Conservation (phyloP, 2,113 vertebrate species). For the Oreochromis spilurus region DNA sequence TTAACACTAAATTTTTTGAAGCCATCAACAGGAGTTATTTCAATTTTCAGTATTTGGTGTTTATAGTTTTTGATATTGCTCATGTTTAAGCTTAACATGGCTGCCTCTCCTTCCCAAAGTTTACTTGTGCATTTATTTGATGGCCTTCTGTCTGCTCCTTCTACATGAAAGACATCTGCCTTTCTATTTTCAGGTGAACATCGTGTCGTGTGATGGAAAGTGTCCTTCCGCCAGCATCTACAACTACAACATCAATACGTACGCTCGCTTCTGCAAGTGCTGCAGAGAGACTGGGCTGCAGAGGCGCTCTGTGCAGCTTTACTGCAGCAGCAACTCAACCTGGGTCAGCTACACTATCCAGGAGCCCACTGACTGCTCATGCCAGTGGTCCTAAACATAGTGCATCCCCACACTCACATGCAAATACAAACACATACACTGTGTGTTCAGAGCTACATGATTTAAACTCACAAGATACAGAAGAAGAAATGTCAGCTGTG, state of each 20-base stretch:
- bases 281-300: slow-evolving; percentile 92
- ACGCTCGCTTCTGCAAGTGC: slow-evolving; percentile 96
- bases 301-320: slow-evolving; percentile 86
- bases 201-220: slow-evolving; percentile 95
- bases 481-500: neutral
- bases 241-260: slow-evolving; percentile 98
- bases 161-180: neutral
- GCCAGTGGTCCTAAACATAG: slow-evolving; percentile 88
- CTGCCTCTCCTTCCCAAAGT: neutral
- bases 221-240: slow-evolving; percentile 98
- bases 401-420: neutral
- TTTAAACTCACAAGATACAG: neutral
- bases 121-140: neutral
- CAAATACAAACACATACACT: neutral
- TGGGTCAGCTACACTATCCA: slow-evolving; percentile 95
- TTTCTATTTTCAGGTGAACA: slow-evolving; percentile 82
- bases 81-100: neutral
- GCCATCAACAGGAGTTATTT: neutral
- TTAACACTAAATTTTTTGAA: neutral
- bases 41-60: neutral
- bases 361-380: slow-evolving; percentile 96
- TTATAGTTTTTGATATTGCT: neutral
- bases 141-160: neutral
- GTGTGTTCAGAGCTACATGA: neutral
- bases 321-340: slow-evolving; percentile 88